These are phyloP conservation scores for Gerris lacustris DNA, from an alignment of 2,888 invertebrate species.

Conservation along the genomic window DNA sequence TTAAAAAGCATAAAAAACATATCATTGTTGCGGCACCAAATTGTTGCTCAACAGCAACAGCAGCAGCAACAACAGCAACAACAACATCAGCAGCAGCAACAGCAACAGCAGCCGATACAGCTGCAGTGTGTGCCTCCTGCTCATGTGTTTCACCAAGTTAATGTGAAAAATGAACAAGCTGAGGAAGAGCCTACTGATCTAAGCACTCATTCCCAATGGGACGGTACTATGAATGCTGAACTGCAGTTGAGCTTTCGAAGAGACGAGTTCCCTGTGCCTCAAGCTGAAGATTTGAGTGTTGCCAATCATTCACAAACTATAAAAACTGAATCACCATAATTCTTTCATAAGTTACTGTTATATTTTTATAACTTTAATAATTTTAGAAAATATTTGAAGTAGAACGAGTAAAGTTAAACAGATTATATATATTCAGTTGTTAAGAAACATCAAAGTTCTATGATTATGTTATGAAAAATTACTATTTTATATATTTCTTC, in stretches of 20 bases:
- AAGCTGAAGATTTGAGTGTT: slow-evolving; percentile 26
- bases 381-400: not conserved
- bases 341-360: slow-evolving; percentile 3
- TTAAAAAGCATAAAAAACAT: slow-evolving; percentile 89
- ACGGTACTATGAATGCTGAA: slow-evolving; percentile 24
- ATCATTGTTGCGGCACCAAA: slow-evolving; percentile 69
- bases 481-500: not conserved
- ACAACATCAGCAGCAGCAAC: slow-evolving; percentile 25
- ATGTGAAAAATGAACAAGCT: not conserved
- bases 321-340: slow-evolving; percentile 25
- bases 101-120: slow-evolving; percentile 15
- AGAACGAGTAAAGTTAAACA: not conserved
- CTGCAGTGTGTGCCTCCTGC: not conserved
- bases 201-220: slow-evolving; percentile 24
- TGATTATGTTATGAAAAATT: not conserved
- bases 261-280: slow-evolving; percentile 21
- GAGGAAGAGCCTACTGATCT: slow-evolving; percentile 27
- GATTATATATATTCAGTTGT: slow-evolving; percentile 1
- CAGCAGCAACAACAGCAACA: slow-evolving; percentile 32
- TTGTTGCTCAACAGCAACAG: slow-evolving; percentile 38
- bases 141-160: not conserved
- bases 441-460: slow-evolving; percentile 1
- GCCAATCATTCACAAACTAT: slow-evolving; percentile 23
- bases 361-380: not conserved
- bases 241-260: slow-evolving; percentile 23